These are phyloP conservation scores for Eubasilissa splendida DNA, from an alignment of 2,888 invertebrate species.

Conservation along the genomic window DNA sequence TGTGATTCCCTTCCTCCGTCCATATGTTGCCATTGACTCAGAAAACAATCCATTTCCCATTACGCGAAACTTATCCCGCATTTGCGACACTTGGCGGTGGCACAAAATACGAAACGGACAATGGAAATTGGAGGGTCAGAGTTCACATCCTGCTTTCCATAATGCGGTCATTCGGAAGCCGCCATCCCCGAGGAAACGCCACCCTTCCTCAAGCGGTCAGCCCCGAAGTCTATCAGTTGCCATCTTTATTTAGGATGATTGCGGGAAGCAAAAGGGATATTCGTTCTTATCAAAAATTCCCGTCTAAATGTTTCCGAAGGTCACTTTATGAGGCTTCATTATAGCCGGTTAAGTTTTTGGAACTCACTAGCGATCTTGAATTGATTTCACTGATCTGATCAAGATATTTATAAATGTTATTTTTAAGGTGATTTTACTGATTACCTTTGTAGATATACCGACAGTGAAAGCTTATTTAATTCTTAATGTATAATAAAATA, in stretches of 20 bases:
- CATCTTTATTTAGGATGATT: slow-evolving; percentile 55
- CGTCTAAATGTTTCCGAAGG: slow-evolving; percentile 41
- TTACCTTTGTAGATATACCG: too few species aligned
- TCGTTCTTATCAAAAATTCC: slow-evolving; percentile 37
- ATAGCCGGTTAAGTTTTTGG: slow-evolving; percentile 29
- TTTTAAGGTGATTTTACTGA: too few species aligned
- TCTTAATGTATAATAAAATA: too few species aligned
- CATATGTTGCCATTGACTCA: slow-evolving; percentile 26
- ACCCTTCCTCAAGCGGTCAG: slow-evolving; percentile 12
- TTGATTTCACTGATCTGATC: slow-evolving; percentile 40
- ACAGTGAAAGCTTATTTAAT: too few species aligned
- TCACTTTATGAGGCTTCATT: slow-evolving; percentile 40
- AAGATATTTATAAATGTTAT: background rate
- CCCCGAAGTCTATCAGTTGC: slow-evolving; percentile 37
- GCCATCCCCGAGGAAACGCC: slow-evolving; percentile 16
- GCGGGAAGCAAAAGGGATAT: slow-evolving; percentile 41
- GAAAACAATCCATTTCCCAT: slow-evolving; percentile 28
- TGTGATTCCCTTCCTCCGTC: background rate
- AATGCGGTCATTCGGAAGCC: slow-evolving; percentile 41
- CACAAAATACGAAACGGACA: slow-evolving; percentile 29
- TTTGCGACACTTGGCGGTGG: slow-evolving; percentile 20
- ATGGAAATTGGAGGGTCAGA: slow-evolving; percentile 30
- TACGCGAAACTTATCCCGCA: slow-evolving; percentile 18
- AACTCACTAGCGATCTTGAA: background rate
- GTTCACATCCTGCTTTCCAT: slow-evolving; percentile 36